Conservation (phyloP, 2,113 vertebrate genomes). For the Podilymbus podiceps region DNA sequence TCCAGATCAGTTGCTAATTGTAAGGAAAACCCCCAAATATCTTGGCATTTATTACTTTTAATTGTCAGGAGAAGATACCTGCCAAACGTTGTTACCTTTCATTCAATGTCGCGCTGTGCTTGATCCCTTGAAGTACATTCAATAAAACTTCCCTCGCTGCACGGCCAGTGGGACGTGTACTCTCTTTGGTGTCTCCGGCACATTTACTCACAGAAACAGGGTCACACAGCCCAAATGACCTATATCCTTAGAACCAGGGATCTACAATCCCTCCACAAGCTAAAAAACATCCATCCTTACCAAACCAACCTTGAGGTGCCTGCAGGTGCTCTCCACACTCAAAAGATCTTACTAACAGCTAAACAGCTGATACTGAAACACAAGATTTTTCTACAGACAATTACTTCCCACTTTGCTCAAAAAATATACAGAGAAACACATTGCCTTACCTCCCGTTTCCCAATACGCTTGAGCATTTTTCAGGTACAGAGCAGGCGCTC, state of each 20-base stretch:
- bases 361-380: background rate
- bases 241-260: background rate
- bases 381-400: background rate
- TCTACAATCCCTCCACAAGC: background rate
- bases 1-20: background rate
- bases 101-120: background rate
- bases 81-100: background rate
- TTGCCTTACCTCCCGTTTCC: background rate
- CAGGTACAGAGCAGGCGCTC: background rate
- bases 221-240: background rate
- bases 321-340: background rate
- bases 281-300: background rate
- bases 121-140: fast-evolving
- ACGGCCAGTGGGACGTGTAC: fast-evolving
- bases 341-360: background rate
- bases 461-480: background rate
- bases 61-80: background rate
- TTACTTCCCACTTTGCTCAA: background rate
- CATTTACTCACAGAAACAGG: background rate
- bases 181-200: background rate
- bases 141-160: fast-evolving
- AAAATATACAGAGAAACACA: background rate
- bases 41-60: background rate
- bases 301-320: background rate
- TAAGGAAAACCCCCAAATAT: background rate